Percentiles rank a stretch among this genome's conserved stretches.
phyloP scores from a whole-genome alignment of 2,113 vertebrate species.

The Sturnus vulgaris region DNA sequence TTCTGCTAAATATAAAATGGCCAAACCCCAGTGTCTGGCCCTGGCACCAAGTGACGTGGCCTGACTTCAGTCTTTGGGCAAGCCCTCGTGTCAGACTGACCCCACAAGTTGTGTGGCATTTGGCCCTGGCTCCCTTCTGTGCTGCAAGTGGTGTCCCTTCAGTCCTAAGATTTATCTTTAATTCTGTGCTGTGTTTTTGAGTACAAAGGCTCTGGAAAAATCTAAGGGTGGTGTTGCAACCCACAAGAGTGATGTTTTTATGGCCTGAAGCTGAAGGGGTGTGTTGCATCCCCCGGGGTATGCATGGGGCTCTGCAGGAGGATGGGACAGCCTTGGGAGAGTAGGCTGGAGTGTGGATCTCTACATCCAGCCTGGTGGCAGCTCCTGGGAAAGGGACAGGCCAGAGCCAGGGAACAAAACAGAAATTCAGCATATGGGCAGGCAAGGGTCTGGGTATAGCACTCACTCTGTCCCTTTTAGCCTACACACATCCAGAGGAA shows the following conservation, averaged over 20 bases:
- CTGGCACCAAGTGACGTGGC: not conserved
- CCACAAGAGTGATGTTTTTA: too few relatives aligned
- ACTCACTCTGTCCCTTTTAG: not conserved
- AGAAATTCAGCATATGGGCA: not conserved
- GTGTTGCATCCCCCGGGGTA: not conserved
- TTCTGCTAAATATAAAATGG: not conserved
- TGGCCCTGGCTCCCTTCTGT: not conserved
- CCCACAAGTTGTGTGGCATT: not conserved
- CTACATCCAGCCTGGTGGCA: not conserved
- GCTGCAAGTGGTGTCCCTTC: not conserved
- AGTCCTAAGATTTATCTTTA: not conserved
- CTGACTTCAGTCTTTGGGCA: not conserved
- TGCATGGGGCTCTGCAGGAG: not conserved
- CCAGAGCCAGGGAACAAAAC: not conserved
- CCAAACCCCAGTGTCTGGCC: not conserved
- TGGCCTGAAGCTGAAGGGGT: too few relatives aligned
- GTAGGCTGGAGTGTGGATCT: not conserved
- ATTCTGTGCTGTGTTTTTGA: not conserved
- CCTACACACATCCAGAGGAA: not conserved
- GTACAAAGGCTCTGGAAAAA: not conserved
- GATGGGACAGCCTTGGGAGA: not conserved
- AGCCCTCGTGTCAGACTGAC: not conserved
- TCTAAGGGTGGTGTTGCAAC: not conserved
- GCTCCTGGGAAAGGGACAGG: not conserved
- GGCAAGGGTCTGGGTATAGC: not conserved